A percentile compares a stretch with the other conserved stretches of the same genome.
phyloP scores from a whole-genome alignment of 2,888 invertebrate genomes.

The Agelastica alni region DNA sequence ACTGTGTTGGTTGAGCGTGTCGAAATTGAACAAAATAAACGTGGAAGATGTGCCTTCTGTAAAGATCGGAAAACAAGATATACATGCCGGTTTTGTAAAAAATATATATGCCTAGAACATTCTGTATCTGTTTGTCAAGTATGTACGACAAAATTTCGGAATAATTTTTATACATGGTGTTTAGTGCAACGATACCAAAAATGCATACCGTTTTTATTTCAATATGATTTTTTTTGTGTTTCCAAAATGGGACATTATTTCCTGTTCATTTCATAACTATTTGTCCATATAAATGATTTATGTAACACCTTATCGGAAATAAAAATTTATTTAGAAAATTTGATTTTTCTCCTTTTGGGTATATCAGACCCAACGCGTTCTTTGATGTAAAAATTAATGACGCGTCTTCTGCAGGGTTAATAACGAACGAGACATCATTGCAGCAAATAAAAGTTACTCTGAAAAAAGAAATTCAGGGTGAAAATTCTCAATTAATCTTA shows the following conservation, averaged over 20 bases:
- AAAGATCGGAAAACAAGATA: no score
- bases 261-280: neutral
- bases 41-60: no score
- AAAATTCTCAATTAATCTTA: no score
- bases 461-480: no score
- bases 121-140: conserved; percentile 19
- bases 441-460: no score
- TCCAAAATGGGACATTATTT: neutral
- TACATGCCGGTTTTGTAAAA: no score
- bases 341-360: conserved; percentile 1
- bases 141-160: conserved; percentile 6
- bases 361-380: neutral
- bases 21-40: no score
- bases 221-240: conserved; percentile 2
- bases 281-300: neutral
- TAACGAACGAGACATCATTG: no score
- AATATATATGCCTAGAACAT: no score
- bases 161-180: conserved; percentile 6
- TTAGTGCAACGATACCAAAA: conserved; percentile 3
- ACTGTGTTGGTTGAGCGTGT: no score
- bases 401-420: neutral
- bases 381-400: neutral
- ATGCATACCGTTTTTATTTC: neutral
- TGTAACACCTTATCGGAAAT: conserved; percentile 1
- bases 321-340: neutral